These are phyloP conservation scores for Aleadryas rufinucha DNA, from an alignment of 2,113 vertebrate genomes.

Conservation along the genomic window DNA sequence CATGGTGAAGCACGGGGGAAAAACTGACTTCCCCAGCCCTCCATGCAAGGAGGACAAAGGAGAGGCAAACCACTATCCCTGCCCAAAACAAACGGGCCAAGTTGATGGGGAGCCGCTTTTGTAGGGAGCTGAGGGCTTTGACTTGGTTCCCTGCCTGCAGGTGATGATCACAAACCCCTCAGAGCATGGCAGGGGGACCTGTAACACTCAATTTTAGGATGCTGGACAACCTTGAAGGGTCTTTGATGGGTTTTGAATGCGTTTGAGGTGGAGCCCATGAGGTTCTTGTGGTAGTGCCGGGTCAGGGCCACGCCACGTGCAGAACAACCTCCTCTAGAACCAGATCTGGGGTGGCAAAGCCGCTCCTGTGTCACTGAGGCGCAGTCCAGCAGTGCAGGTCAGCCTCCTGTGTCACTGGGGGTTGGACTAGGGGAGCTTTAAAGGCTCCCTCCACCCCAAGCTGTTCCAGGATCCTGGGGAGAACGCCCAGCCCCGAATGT, in stretches of 20 bases:
- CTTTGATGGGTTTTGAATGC: background rate
- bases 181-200: background rate
- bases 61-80: background rate
- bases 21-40: background rate
- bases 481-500: rapidly evolving
- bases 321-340: background rate
- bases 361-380: too few relatives aligned
- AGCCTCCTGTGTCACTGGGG: background rate
- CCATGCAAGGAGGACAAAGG: background rate
- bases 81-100: background rate
- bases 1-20: background rate
- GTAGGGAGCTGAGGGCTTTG: background rate
- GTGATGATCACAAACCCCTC: background rate
- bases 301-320: background rate
- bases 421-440: background rate
- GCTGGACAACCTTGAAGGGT: background rate
- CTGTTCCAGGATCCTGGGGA: background rate
- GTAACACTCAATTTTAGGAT: background rate
- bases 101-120: background rate
- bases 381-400: background rate
- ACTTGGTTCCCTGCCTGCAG: background rate
- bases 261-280: background rate
- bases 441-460: background rate
- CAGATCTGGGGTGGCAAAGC: background rate
- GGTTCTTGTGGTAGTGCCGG: background rate